Conservation (phyloP, 1,140 invertebrate species). For the Campoletis sonorensis region DNA sequence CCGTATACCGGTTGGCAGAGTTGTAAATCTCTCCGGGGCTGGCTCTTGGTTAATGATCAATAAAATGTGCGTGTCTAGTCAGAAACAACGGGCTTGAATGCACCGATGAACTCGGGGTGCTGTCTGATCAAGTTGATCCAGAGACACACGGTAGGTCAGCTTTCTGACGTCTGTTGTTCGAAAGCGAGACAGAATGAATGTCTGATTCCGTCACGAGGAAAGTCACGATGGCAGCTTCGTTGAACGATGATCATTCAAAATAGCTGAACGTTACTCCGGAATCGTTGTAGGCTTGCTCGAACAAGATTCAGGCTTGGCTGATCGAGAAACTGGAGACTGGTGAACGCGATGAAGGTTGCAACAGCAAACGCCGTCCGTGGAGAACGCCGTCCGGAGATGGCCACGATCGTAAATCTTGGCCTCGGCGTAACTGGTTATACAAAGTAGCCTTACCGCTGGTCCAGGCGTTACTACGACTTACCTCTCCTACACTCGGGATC, state of each 20-base stretch:
- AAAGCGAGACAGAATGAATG: not conserved
- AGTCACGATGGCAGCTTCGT: not conserved
- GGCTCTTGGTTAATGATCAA: not conserved
- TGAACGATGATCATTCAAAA: not conserved
- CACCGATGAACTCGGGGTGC: not conserved
- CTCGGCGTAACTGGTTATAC: conserved; percentile 72
- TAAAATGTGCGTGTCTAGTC: conserved; percentile 4
- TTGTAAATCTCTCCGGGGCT: not conserved
- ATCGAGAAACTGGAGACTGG: not conserved
- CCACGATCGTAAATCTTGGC: conserved; percentile 71
- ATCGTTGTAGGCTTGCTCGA: not conserved
- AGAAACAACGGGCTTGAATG: not conserved
- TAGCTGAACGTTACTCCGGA: not conserved
- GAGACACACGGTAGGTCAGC: conserved; percentile 2
- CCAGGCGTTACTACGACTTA: conserved; percentile 62
- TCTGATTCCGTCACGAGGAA: not conserved
- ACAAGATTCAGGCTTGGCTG: not conserved
- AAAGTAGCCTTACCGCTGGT: conserved; percentile 67
- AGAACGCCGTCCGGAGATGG: conserved; percentile 47
- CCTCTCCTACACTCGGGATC: conserved; percentile 57
- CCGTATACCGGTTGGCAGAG: conserved; percentile 3
- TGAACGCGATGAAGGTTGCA: conserved; percentile 35
- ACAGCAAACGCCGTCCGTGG: conserved; percentile 29
- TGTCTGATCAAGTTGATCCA: not conserved
- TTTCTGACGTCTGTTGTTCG: not conserved